Percentiles rank a stretch among this genome's conserved stretches.
Conservation (phyloP, 2,888 invertebrate species). For the Microplitis deprimator region DNA sequence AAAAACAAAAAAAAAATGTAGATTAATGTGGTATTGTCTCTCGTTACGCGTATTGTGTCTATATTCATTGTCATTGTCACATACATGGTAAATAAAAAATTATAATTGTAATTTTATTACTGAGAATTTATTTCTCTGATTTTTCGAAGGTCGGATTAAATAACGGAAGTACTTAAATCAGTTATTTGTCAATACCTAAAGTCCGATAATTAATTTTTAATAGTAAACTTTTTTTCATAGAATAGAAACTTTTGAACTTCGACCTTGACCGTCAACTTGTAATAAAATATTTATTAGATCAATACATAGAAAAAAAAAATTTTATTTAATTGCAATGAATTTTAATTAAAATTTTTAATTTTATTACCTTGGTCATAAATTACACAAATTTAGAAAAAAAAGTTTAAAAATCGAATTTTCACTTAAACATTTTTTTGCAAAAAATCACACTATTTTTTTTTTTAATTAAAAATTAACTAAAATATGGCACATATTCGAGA, state of each 20-base stretch:
- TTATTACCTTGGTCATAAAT: neutral
- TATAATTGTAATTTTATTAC: neutral
- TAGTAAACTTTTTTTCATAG: neutral
- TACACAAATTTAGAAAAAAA: too few relatives aligned
- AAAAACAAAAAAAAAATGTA: neutral
- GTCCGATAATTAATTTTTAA: neutral
- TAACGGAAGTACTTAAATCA: too few relatives aligned
- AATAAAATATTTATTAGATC: neutral
- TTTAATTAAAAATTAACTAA: too few relatives aligned
- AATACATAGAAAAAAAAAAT: neutral
- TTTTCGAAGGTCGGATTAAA: too few relatives aligned
- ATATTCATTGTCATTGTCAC: neutral
- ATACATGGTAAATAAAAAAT: neutral
- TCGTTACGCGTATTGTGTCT: neutral
- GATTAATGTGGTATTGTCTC: neutral
- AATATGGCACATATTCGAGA: neutral
- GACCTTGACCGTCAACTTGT: neutral
- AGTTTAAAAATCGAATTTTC: too few relatives aligned
- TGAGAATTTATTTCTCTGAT: neutral
- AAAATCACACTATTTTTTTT: too few relatives aligned
- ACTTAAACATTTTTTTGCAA: too few relatives aligned
- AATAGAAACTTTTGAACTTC: neutral
- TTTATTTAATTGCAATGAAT: too few relatives aligned
- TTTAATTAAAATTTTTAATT: neutral
- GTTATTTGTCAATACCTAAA: too few relatives aligned